Evolutionary conservation across 2,888 invertebrate species (phyloP), one percentile per base, ranked within the genome.

Genomic region (Liopterus haemorrhoidalis): DNA sequence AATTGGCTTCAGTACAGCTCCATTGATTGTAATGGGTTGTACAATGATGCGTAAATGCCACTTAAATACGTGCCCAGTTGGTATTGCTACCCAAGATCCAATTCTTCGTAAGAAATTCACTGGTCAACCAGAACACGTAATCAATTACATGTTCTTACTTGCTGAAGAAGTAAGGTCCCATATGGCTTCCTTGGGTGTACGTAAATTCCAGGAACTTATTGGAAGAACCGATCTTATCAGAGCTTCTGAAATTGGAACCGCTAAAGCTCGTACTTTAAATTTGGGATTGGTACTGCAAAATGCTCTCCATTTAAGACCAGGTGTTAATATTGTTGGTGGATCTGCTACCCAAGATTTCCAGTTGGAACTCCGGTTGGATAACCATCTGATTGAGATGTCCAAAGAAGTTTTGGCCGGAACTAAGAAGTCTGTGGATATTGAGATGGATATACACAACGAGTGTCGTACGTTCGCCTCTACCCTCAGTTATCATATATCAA

Each of bases 11-110:
- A 95, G 95, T 65, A 99, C 99, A 1, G 97, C 96, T 2, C 97
- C 99, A 0, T 75, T 99, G 39, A 96, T 99, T 61, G 94, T 90
- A 2, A 81, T 99, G 70, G 99, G 99, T 3, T 99, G 99, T 64
- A 99, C 96, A 1, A 99, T 99, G 99, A 99, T 99, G 99, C 78
- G 99, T 46, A 99, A 99, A 67, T 99, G 99, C 62, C 99, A 99
- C 68, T 72, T 99, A 57, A 99, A 99, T 70, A 99, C 97, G 5
- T 99, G 99, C 56, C 99, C 99, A 0, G 99, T 99, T 48, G 99
- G 99, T 49, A 90, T 99, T 60, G 97, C 97, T 2, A 99, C 99
- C 0, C 99, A 97, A 70, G 99, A 99, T 73, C 97, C 97, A 0
- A 77, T 85, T 9, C 73, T 99, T 36, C 76, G 99, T 18, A 88